Evolutionary conservation across 2,113 vertebrate genomes (phyloP).

Genomic region (Dasyurus viverrinus): DNA sequence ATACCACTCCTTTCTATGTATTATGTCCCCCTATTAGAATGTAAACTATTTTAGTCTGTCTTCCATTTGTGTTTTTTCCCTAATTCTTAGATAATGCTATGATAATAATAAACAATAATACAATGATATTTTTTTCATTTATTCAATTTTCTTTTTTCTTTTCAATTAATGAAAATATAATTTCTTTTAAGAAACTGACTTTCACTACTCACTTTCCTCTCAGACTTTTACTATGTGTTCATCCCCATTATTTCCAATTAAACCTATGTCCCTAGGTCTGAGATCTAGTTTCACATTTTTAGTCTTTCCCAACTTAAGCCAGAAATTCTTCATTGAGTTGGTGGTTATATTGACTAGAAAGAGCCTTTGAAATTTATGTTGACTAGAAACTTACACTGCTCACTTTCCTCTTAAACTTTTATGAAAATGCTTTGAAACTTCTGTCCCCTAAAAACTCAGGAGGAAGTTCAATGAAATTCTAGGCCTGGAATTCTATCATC

Average conservation of each 20-base stretch:
- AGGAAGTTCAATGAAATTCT: neutral
- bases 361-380: too few species aligned
- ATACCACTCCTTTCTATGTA: neutral
- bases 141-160: neutral
- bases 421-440: neutral
- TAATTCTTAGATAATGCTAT: neutral
- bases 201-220: neutral
- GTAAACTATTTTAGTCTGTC: neutral
- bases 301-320: too few species aligned
- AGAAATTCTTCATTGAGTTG: too few species aligned
- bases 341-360: too few species aligned
- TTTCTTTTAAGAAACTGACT: neutral
- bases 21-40: neutral
- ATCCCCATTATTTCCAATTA: too few species aligned
- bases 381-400: too few species aligned
- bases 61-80: neutral
- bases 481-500: neutral
- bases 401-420: too few species aligned
- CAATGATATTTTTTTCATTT: neutral
- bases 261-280: too few species aligned
- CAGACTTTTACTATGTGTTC: neutral
- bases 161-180: neutral
- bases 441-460: neutral
- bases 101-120: neutral
- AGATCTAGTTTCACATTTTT: too few species aligned